These are phyloP conservation scores for Drosophila mercatorum DNA, from an alignment of 2,888 invertebrate species.

Conservation along the genomic window DNA sequence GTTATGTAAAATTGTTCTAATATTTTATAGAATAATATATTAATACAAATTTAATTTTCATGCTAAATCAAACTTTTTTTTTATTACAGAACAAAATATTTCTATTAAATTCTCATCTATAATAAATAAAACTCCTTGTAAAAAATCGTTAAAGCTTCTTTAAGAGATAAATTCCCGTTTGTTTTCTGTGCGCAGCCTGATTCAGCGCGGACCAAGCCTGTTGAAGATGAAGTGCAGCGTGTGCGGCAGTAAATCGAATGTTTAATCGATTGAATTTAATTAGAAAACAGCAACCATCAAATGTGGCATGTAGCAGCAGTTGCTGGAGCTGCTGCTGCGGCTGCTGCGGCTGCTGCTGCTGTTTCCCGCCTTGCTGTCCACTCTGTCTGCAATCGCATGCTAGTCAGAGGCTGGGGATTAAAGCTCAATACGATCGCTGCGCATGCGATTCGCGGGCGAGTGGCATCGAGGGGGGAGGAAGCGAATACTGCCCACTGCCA, in stretches of 20 bases:
- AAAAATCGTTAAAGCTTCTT: background rate
- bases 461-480: constrained; percentile 3
- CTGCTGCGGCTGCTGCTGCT: constrained; percentile 30
- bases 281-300: constrained; percentile 73
- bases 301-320: constrained; percentile 49
- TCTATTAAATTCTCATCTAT: background rate
- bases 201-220: background rate
- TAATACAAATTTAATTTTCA: no score
- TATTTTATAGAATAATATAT: no score
- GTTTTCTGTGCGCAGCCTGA: background rate
- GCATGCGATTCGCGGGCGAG: constrained; percentile 64
- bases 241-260: constrained; percentile 80
- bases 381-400: constrained; percentile 63
- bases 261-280: constrained; percentile 83
- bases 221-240: constrained; percentile 38
- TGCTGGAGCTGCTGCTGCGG: constrained; percentile 22
- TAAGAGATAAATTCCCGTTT: background rate
- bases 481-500: constrained; percentile 37
- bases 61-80: no score
- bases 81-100: no score
- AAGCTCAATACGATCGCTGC: constrained; percentile 66
- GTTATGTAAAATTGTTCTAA: no score
- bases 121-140: background rate
- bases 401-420: constrained; percentile 58
- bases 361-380: constrained; percentile 44